Evolutionary conservation across 2,888 invertebrate genomes (phyloP), one percentile per base, ranked within the genome.

Genomic region (Stenodera caucasica): DNA sequence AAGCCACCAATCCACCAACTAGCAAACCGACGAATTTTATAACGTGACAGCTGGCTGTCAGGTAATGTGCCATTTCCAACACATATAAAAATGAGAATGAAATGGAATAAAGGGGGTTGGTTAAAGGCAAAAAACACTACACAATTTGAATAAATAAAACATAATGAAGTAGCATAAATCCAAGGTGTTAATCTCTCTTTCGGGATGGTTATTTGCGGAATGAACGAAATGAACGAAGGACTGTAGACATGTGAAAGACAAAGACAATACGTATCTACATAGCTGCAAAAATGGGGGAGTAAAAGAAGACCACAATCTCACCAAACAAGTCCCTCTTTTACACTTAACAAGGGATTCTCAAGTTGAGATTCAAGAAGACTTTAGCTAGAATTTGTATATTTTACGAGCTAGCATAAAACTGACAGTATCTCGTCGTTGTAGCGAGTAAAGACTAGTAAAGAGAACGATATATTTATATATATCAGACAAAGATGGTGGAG

Each of bases 351-450:
- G 61, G 61, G 58, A 57, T 61, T 61, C 35, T 35, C 35, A 35
- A 45, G 45, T 58, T 49, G 55, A 53, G 62, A 62, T 62, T 61
- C 55, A 54, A 40, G 51, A 54, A 54, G 50, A 54, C 33, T 56
- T 53, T 58, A 54, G 45, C 55, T 26, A 40, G 58, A 52, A 61
- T 61, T 62, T 59, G 59, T 59, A 59, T 59, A 64, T 64, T 66
- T 66, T 66, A 64, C 66, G 62, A 64, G 54, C 7, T 11, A 56
- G 50, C 53, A 64, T 64, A 66, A 66, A 63, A 63, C 51, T 58
- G 55, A 58, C 53, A 53, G 50, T 45, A 55, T 54, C 58, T 40
- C 18, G 14, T 18, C 7, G 15, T 40, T 18, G 15, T 40, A 11
- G n/a, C 12, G 12, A n/a, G 37, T 40, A 18, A 40, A 40, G 9